Evolutionary conservation across 1,140 invertebrate species (phyloP), one percentile per base, ranked within the genome.

Genomic region (Aphis craccivora): DNA sequence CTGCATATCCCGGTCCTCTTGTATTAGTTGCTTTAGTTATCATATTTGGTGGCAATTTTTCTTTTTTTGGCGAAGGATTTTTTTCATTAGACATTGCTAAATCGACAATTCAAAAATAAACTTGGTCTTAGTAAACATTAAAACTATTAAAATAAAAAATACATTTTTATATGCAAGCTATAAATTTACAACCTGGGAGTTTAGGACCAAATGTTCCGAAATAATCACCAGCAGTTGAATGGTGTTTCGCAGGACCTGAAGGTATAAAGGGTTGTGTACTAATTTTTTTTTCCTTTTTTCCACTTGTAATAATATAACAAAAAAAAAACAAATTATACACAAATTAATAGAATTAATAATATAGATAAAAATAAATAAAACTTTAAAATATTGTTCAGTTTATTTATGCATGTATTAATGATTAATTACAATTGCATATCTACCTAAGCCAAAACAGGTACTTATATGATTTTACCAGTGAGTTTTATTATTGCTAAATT

Each of bases 171-270:
- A 30, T 30, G 48, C 48, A 51, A 51, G 48, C 48, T 51, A 51
- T 51, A 51, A 18, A 51, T 51, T 51, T 14, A n/a, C 14, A 25
- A 91, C 90, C 90, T 67, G 53, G 35, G 0, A 67, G 90, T 45
- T 40, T 91, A 43, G 90, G 90, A 67, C 90, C 90, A 67, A 91
- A 91, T 67, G 90, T 91, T 91, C 90, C 90, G 18, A 67, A 91
- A 43, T 91, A 9, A 76, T 91, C 90, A 25, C 90, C 90, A n/a
- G 90, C 37, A 30, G 90, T 91, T 25, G 90, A 76, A 91, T 91
- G 90, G 8, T 23, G 35, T 67, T 91, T 67, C 6, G 90, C 30
- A 35, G 30, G 14, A n/a, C 53, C 23, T 14, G 53, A 6, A 67
- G 90, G 90, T 91, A 91, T 35, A 91, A 91, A 91, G 2, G 53